A percentile compares a stretch with the other conserved stretches of the same genome.
Conservation (phyloP, 2,888 invertebrate genomes). For the Lucinisca nassula region DNA sequence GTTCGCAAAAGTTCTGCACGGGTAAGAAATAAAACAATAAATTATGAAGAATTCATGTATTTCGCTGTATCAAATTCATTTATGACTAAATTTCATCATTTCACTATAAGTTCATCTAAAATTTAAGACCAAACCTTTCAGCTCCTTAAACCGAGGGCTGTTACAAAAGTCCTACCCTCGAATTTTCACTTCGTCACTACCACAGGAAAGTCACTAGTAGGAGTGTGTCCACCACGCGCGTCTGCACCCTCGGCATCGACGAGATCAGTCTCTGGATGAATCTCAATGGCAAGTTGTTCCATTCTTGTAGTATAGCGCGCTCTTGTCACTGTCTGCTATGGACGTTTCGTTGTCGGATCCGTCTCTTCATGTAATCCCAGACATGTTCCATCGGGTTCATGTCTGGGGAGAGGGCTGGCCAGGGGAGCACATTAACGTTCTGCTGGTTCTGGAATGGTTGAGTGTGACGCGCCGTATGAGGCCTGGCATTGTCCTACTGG, state of each 20-base stretch:
- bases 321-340: background rate
- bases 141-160: too few relatives aligned
- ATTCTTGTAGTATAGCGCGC: background rate
- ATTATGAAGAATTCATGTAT: too few relatives aligned
- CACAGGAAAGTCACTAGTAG: too few relatives aligned
- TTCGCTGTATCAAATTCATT: too few relatives aligned
- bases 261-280: background rate
- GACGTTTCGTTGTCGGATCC: too few relatives aligned
- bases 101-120: too few relatives aligned
- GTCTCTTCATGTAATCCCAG: background rate
- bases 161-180: too few relatives aligned
- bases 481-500: constrained; percentile 16
- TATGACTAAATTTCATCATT: too few relatives aligned
- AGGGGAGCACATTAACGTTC: background rate
- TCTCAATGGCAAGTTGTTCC: background rate
- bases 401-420: background rate
- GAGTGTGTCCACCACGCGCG: background rate
- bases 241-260: background rate
- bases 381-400: background rate
- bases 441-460: background rate
- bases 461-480: constrained; percentile 1
- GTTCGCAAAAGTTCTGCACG: too few relatives aligned
- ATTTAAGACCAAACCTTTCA: too few relatives aligned
- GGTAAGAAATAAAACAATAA: too few relatives aligned
- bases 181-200: too few relatives aligned